Percentiles rank a stretch among this genome's conserved stretches.
Conservation (phyloP, 64 coral and sea anemone species). For the Stichodactyla helianthus region DNA sequence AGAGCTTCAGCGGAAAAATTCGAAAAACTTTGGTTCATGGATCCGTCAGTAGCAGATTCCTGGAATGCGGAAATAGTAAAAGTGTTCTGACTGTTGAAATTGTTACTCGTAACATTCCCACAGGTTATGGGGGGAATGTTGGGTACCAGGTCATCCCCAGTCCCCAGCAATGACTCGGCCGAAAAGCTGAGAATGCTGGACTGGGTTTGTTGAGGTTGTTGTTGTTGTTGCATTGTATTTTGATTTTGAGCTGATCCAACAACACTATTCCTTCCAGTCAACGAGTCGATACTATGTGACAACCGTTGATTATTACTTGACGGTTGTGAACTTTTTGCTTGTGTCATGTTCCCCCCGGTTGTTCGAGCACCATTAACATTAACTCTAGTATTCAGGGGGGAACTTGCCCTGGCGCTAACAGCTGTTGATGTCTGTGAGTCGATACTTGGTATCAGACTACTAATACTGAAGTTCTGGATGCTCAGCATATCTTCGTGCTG, state of each 20-base stretch:
- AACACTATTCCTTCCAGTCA: conserved; percentile 54
- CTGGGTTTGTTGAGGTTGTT: conserved; percentile 25
- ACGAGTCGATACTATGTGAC: conserved; percentile 79
- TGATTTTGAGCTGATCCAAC: conserved; percentile 5
- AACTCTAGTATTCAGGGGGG: not conserved
- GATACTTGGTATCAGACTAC: conserved; percentile 75
- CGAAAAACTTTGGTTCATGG: conserved; percentile 53
- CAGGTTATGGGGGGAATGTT: conserved; percentile 49
- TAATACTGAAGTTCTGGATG: conserved; percentile 74
- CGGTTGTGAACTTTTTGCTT: not conserved
- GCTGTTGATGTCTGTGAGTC: conserved; percentile 31
- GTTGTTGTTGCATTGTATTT: conserved; percentile 1
- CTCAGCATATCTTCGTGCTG: conserved; percentile 73
- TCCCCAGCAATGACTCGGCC: conserved; percentile 44
- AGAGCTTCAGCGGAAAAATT: conserved; percentile 89
- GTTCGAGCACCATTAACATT: not conserved
- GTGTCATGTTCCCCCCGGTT: not conserved
- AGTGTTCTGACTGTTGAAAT: not conserved
- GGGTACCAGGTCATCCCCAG: conserved; percentile 40
- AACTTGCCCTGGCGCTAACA: not conserved
- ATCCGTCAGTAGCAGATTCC: conserved; percentile 23
- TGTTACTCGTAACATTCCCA: conserved; percentile 12
- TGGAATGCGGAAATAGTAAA: conserved; percentile 33
- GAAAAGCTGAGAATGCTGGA: conserved; percentile 52
- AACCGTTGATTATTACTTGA: conserved; percentile 32